Conservation (phyloP, 2,113 vertebrate species). For the Corythoichthys haematopterus region DNA sequence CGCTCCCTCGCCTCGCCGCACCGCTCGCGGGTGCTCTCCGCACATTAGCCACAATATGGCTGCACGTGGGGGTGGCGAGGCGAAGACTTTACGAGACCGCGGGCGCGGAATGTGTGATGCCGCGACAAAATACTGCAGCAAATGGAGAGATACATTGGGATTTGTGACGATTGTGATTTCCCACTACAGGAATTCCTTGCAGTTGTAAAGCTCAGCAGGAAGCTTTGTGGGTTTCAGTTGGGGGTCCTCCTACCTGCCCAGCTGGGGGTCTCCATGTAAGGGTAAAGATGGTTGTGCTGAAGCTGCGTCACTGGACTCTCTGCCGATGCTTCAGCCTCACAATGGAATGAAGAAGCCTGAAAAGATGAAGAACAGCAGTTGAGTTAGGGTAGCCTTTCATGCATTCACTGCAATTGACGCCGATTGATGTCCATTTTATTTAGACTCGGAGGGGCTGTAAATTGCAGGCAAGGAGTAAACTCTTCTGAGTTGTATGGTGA, state of each 20-base stretch:
- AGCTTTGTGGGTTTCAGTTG: not conserved
- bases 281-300: slow-evolving; percentile 60
- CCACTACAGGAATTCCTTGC: not conserved
- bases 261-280: slow-evolving; percentile 78
- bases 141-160: not conserved
- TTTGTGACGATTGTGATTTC: not conserved
- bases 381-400: not conserved
- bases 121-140: not conserved
- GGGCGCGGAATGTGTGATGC: not conserved
- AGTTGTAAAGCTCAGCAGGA: not conserved
- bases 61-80: slow-evolving; percentile 25
- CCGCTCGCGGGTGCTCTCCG: slow-evolving; percentile 55
- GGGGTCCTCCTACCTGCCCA: slow-evolving; percentile 70
- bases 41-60: slow-evolving; percentile 56
- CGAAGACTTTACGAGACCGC: not conserved
- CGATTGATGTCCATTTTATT: too few species aligned
- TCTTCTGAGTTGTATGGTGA: too few species aligned
- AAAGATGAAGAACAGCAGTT: not conserved
- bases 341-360: slow-evolving; percentile 47
- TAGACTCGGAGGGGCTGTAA: too few species aligned
- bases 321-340: slow-evolving; percentile 52
- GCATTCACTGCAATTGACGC: too few species aligned
- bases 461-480: too few species aligned
- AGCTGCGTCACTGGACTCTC: slow-evolving; percentile 58
- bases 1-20: slow-evolving; percentile 40